Evolutionary conservation across 2,113 vertebrate species (phyloP), one percentile per base, ranked within the genome.

Genomic region (Plectropomus leopardus): DNA sequence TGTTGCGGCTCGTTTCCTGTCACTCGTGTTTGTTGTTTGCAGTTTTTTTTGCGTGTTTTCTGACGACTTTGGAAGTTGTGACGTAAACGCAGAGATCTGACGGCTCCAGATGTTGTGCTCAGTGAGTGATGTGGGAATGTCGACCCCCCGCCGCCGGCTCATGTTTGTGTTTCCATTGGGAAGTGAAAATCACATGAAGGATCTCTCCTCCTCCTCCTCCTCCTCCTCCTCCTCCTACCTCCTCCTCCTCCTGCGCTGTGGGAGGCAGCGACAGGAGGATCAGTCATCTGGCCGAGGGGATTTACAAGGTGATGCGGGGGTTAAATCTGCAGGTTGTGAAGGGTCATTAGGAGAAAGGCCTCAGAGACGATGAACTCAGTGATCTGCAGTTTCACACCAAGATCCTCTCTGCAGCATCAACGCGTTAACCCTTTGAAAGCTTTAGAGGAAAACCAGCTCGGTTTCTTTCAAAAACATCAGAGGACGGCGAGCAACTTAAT

Each of bases 161-260:
- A n/a, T 82, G 86, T 82, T 82, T 79, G 48, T 82, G 74, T 88
- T 84, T 84, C 78, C 82, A 84, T 78, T 61, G 24, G 50, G 21
- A 59, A 78, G 68, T 34, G 54, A 67, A 70, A 78, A 53, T 75
- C 82, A 76, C 78, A 78, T 40, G 70, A 60, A 8, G 60, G 26
- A 10, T 21, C 11, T 40, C 44, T 4, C 44, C 44, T 40, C 44
- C 44, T 45, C 44, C 44, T 40, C 44, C 44, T 45, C 44, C 21
- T 16, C 26, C 65, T 14, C 72, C 21, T 40, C 15, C 32, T n/a
- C n/a, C n/a, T n/a, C n/a, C n/a, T n/a, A n/a, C n/a, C n/a, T n/a
- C n/a, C n/a, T n/a, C n/a, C n/a, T n/a, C 44, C n/a, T 3, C 44
- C 16, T 1, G n/a, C 44, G 3, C 59, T 13, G 74, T 71, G 21